A percentile compares a stretch with the other conserved stretches of the same genome.
Conservation (phyloP, 1,140 invertebrate species). For the Zeugodacus cucurbitae region DNA sequence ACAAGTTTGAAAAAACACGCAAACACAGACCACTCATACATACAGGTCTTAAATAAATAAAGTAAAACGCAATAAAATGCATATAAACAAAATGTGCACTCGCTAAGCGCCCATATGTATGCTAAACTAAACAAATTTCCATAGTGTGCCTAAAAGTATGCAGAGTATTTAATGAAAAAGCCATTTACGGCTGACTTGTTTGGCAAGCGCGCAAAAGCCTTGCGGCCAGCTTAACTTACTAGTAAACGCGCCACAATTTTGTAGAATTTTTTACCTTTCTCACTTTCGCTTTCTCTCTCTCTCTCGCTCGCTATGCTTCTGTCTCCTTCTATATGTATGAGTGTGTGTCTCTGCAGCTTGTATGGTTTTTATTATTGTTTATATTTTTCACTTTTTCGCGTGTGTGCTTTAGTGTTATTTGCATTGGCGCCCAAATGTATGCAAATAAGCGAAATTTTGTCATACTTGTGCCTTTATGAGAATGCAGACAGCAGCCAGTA, state of each 20-base stretch:
- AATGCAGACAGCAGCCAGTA: not conserved
- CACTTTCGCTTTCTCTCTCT: too few species aligned
- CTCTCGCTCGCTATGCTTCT: too few species aligned
- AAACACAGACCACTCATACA: not conserved
- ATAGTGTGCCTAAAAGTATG: slow-evolving; percentile 6
- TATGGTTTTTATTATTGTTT: not conserved
- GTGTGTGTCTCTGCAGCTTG: not conserved
- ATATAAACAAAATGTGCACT: not conserved
- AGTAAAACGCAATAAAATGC: slow-evolving; percentile 27
- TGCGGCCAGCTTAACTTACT: not conserved
- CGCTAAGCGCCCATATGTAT: not conserved
- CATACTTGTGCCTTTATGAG: slow-evolving; percentile 3
- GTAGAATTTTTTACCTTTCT: too few species aligned
- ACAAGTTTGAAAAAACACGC: too few species aligned
- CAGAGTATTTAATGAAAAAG: slow-evolving; percentile 30
- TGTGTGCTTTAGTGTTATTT: slow-evolving; percentile 10
- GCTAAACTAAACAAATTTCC: slow-evolving; percentile 29
- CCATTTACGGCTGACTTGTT: slow-evolving; percentile 27
- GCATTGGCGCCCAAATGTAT: slow-evolving; percentile 21
- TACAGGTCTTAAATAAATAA: not conserved
- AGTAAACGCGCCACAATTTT: not conserved
- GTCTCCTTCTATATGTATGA: too few species aligned
- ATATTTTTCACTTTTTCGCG: not conserved
- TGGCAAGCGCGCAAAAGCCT: slow-evolving; percentile 6
- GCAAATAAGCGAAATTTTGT: slow-evolving; percentile 37